Evolutionary conservation across 2,113 vertebrate species (phyloP), one percentile per base, ranked within the genome.

Genomic region (Etia nguti): DNA sequence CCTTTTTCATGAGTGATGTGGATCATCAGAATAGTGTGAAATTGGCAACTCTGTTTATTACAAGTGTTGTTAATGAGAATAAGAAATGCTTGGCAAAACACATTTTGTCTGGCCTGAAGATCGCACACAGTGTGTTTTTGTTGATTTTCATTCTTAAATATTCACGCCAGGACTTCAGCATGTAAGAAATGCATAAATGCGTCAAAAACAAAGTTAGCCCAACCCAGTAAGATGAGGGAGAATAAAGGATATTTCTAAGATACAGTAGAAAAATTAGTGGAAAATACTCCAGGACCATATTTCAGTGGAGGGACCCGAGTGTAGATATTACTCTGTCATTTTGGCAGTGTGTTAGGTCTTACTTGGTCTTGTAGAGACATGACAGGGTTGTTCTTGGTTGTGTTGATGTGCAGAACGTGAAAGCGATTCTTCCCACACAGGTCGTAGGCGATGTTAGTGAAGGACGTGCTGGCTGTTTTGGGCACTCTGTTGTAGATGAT

Each of bases 401-500:
- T 95, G n/a, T 95, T 95, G 87, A 95, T 95, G 94, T 95, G 95
- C 60, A 95, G 91, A 10, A 95, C 95, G 5, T 95, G 95, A 92
- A 95, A 95, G 22, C 12, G 89, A 3, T 95, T 95, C 83, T 88
- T 95, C 65, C 84, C 88, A 34, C 95, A 95, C 75, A 95, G 90
- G 87, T 95, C 95, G 12, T 95, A 95, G 73, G 95, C 95, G 6
- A 95, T 93, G 94, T 95, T 95, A 1, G 95, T 95, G 92, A 98
- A 98, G 54, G 97, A 98, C 1, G 97, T 98, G 95, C 97, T 99
- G 89, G 97, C 98, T 57, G 98, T 98, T 95, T 99, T 98, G 84
- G 98, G 98, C 81, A 98, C 98, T 90, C 98, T 94, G 93, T 98
- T 99, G 93, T 99, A 99, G 95, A 99, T 98, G 92, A 99, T 97